Evolutionary conservation across 1,140 invertebrate genomes (phyloP).

Genomic region (Bicyclus anynana): DNA sequence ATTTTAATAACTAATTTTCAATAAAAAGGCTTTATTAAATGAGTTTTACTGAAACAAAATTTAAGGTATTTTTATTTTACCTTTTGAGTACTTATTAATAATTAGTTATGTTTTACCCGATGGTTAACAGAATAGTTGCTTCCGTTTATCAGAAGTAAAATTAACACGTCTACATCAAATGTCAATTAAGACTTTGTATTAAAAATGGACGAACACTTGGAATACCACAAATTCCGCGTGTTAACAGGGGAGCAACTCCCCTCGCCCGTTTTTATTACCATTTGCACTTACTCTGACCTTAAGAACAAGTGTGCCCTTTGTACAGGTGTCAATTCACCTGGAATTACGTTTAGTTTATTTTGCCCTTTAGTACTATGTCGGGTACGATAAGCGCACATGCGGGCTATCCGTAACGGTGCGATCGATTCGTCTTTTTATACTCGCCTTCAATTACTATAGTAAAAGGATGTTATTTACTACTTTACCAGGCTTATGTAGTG

Average conservation of each 20-base stretch:
- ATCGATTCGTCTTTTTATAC: conserved; percentile 29
- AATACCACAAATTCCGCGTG: neutral
- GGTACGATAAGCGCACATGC: conserved; percentile 30
- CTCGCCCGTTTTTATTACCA: conserved; percentile 28
- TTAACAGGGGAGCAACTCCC: neutral
- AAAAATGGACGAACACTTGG: neutral
- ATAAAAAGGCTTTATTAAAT: too few species aligned
- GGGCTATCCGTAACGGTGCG: conserved; percentile 36
- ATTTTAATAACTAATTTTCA: too few species aligned
- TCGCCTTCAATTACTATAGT: neutral
- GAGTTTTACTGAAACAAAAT: too few species aligned
- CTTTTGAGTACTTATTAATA: too few species aligned
- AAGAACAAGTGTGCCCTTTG: conserved; percentile 35
- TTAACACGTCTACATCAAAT: neutral
- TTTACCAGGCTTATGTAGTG: neutral
- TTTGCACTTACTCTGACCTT: conserved; percentile 38
- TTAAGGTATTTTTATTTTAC: too few species aligned
- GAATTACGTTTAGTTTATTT: conserved; percentile 31
- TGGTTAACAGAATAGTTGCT: too few species aligned
- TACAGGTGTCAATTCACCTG: conserved; percentile 66
- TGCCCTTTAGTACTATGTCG: conserved; percentile 29
- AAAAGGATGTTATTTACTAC: neutral
- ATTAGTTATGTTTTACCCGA: too few species aligned
- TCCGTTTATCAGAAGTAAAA: too few species aligned
- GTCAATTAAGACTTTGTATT: neutral